Evolutionary conservation across 92 coral and sea anemone genomes (phyloP).

Genomic region (Epizoanthus stellaris): DNA sequence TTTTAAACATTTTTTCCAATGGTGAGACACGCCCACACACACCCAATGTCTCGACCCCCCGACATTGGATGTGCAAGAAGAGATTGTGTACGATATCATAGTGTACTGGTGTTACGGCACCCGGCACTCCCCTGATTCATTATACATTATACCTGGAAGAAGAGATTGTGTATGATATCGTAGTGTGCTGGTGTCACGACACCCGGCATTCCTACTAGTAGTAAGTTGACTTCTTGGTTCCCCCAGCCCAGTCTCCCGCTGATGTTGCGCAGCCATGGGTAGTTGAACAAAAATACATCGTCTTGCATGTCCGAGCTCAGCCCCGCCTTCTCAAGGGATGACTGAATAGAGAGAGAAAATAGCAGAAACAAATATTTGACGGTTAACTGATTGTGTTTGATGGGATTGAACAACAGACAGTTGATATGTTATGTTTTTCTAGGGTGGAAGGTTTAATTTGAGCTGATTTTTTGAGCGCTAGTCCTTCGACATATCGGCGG

Average conservation of each 20-base stretch:
- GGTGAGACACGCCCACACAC: too few species aligned
- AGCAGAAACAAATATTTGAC: too few species aligned
- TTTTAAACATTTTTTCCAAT: too few species aligned
- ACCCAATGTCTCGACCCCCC: too few species aligned
- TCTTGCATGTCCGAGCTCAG: conserved; percentile 67
- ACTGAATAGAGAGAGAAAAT: conserved; percentile 12
- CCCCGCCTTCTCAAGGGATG: conserved; percentile 48
- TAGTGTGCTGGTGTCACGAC: conserved; percentile 68
- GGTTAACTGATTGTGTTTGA: background rate
- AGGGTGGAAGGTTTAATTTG: too few species aligned
- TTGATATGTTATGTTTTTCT: background rate
- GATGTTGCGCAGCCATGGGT: conserved; percentile 52
- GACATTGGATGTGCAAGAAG: too few species aligned
- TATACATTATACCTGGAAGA: conserved; percentile 42
- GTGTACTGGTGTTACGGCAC: too few species aligned
- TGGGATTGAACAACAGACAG: background rate
- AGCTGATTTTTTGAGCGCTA: too few species aligned
- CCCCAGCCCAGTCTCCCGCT: conserved; percentile 64
- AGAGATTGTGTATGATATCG: conserved; percentile 59
- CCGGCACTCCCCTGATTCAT: too few species aligned
- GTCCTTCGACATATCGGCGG: too few species aligned
- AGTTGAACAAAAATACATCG: conserved; percentile 56
- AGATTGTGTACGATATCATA: too few species aligned
- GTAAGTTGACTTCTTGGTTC: conserved; percentile 41
- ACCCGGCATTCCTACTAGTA: conserved; percentile 57